Conservation (phyloP, 1,140 invertebrate genomes). For the Vanessa atalanta region DNA sequence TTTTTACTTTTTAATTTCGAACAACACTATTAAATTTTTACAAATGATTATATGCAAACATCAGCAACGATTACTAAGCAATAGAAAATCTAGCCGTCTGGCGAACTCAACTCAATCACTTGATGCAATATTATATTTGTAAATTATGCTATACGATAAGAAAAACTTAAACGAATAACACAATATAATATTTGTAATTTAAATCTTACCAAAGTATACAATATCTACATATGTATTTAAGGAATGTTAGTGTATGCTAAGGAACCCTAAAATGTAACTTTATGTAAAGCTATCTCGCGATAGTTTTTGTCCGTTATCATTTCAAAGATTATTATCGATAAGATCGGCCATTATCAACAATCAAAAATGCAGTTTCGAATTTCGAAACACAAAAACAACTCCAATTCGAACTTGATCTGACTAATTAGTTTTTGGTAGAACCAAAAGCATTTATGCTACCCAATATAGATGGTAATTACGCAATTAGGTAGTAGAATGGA, state of each 20-base stretch:
- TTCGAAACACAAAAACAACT: slow-evolving; percentile 32
- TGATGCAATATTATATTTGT: no score
- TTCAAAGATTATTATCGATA: slow-evolving; percentile 35
- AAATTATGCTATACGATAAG: no score
- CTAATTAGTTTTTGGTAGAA: slow-evolving; percentile 32
- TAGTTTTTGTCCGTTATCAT: slow-evolving; percentile 35
- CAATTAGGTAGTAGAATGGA: slow-evolving; percentile 20
- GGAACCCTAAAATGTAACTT: background rate
- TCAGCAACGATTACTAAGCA: no score
- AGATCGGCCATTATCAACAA: slow-evolving; percentile 34
- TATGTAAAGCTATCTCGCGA: slow-evolving; percentile 15
- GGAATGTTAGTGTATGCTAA: background rate
- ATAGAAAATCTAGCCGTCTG: no score
- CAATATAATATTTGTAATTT: no score
- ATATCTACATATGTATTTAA: no score
- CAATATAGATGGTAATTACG: slow-evolving; percentile 29
- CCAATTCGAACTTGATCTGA: slow-evolving; percentile 24
- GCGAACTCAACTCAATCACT: no score
- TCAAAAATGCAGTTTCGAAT: slow-evolving; percentile 36
- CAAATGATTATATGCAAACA: no score
- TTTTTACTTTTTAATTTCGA: no score
- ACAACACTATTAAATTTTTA: no score
- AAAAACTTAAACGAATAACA: no score
- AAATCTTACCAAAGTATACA: background rate
- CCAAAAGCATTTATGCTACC: slow-evolving; percentile 21